Conservation (phyloP, 2,888 invertebrate genomes). For the Psylliodes chrysocephalus region DNA sequence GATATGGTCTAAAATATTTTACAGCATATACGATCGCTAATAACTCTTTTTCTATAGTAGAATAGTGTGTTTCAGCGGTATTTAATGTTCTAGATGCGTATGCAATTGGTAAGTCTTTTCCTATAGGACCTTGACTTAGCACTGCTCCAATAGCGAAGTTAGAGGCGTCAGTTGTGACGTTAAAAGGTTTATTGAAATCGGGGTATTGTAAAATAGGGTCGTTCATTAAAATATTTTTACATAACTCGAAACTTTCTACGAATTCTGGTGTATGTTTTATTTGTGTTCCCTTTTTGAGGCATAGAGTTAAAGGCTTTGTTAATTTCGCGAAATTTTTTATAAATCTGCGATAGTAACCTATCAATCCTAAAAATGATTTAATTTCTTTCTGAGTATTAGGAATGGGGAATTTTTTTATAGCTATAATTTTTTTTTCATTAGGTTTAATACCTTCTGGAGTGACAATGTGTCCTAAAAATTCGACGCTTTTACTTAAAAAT, state of each 20-base stretch:
- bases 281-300: too few species aligned
- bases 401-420: conserved; percentile 42
- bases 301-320: conserved; percentile 37
- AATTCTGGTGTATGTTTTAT: conserved; percentile 31
- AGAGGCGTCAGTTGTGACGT: conserved; percentile 57
- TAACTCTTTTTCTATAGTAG: conserved; percentile 58
- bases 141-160: too few species aligned
- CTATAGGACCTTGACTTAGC: conserved; percentile 49
- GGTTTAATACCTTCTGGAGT: too few species aligned
- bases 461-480: too few species aligned
- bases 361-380: too few species aligned
- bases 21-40: conserved; percentile 59
- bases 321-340: conserved; percentile 45
- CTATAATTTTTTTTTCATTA: too few species aligned
- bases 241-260: too few species aligned
- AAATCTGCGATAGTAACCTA: too few species aligned
- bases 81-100: conserved; percentile 57
- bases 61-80: conserved; percentile 55
- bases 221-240: too few species aligned
- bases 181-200: conserved; percentile 51
- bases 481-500: too few species aligned
- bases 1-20: conserved; percentile 18
- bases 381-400: conserved; percentile 42
- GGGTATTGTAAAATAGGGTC: too few species aligned
- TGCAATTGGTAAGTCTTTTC: conserved; percentile 55